These are phyloP conservation scores for Pterostichus madidus DNA, from an alignment of 2,888 invertebrate species.

Conservation along the genomic window DNA sequence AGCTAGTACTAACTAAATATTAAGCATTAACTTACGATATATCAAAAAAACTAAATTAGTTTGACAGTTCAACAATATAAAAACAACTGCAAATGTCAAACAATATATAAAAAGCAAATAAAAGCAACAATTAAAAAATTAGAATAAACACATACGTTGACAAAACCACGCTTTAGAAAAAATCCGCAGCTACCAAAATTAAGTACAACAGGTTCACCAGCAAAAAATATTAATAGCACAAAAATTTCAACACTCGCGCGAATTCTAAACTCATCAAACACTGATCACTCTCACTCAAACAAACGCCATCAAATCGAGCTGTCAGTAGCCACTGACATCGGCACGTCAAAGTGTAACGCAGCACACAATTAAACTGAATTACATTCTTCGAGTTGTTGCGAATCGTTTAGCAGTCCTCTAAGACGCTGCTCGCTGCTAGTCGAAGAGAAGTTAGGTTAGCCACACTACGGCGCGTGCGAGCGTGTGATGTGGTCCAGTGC, in stretches of 20 bases:
- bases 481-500: conserved; percentile 49
- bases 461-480: background rate
- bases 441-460: conserved; percentile 16
- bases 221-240: conserved; percentile 65
- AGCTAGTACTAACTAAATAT: no score
- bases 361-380: conserved; percentile 48
- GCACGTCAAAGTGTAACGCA: conserved; percentile 1
- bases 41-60: no score
- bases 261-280: background rate
- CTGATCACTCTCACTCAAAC: conserved; percentile 11
- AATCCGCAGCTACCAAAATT: conserved; percentile 53
- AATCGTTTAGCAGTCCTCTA: background rate
- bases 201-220: conserved; percentile 62
- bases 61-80: no score
- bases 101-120: background rate
- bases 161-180: background rate
- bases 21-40: no score
- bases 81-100: no score
- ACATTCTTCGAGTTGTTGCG: conserved; percentile 37
- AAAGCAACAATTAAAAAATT: background rate
- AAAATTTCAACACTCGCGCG: conserved; percentile 58
- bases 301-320: conserved; percentile 6
- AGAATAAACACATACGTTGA: background rate
- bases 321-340: conserved; percentile 43
- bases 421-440: background rate